phyloP scores from a whole-genome alignment of 2,888 invertebrate genomes.

The Lobophora halterata region DNA sequence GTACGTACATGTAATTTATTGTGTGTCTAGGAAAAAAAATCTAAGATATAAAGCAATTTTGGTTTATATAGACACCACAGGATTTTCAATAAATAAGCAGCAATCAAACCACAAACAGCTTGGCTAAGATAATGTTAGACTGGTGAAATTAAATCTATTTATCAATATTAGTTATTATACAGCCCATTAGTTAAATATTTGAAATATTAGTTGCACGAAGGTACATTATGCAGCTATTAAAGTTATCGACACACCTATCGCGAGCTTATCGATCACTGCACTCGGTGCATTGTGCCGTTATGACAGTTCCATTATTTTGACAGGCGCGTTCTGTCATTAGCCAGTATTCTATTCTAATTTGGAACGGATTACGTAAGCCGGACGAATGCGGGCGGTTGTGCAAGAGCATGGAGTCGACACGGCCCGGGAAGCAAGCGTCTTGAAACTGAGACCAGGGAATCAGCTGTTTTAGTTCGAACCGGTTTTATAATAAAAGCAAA shows the following conservation, averaged over 20 bases:
- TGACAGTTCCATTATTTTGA: constrained; percentile 35
- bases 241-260: background rate
- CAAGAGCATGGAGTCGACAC: constrained; percentile 22
- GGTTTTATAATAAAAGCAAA: background rate
- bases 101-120: no score
- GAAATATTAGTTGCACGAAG: no score
- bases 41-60: no score
- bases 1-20: no score
- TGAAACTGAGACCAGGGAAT: constrained; percentile 1
- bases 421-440: constrained; percentile 1
- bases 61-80: no score
- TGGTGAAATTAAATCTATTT: no score
- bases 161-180: no score
- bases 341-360: constrained; percentile 56
- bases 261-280: constrained; percentile 13
- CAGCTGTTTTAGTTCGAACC: constrained; percentile 1
- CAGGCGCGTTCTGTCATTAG: constrained; percentile 29
- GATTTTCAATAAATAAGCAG: no score
- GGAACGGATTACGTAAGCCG: constrained; percentile 34
- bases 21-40: no score
- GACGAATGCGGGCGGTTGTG: constrained; percentile 22
- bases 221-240: no score
- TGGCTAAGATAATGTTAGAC: no score
- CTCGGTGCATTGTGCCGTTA: constrained; percentile 20
- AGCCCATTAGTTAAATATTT: no score